Percentiles rank a stretch among this genome's conserved stretches.
Evolutionary conservation across 2,888 invertebrate genomes (phyloP).

Genomic region (Sipha maydis): DNA sequence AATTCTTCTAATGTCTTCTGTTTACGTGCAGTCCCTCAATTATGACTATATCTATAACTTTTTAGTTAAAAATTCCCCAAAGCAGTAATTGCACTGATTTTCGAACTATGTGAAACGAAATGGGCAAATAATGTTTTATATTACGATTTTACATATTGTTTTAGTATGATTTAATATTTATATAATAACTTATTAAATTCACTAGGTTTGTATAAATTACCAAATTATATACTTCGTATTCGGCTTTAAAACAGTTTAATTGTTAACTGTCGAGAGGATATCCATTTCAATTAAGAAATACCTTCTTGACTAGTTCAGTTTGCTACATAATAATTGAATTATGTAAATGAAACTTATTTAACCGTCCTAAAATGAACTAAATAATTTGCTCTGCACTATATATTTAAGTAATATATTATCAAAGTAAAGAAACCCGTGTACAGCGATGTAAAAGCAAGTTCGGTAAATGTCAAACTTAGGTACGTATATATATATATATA

Average conservation of each 20-base stretch:
- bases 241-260: neutral
- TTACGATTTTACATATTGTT: no score
- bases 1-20: no score
- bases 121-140: no score
- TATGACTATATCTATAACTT: no score
- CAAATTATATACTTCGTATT: neutral
- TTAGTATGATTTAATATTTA: no score
- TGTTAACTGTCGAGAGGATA: neutral
- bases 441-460: neutral
- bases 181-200: neutral
- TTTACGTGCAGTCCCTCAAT: no score
- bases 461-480: neutral
- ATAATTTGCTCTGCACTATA: neutral
- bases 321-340: neutral
- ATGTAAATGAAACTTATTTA: slow-evolving; percentile 14
- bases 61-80: no score
- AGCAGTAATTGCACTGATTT: no score
- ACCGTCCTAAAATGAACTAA: slow-evolving; percentile 10
- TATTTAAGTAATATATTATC: neutral
- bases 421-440: no score
- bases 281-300: slow-evolving; percentile 4
- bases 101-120: no score
- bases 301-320: neutral
- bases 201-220: neutral
- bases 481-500: neutral